A percentile compares a stretch with the other conserved stretches of the same genome.
Evolutionary conservation across 2,888 invertebrate genomes (phyloP).

Genomic region (Caenorhabditis sulstoni): DNA sequence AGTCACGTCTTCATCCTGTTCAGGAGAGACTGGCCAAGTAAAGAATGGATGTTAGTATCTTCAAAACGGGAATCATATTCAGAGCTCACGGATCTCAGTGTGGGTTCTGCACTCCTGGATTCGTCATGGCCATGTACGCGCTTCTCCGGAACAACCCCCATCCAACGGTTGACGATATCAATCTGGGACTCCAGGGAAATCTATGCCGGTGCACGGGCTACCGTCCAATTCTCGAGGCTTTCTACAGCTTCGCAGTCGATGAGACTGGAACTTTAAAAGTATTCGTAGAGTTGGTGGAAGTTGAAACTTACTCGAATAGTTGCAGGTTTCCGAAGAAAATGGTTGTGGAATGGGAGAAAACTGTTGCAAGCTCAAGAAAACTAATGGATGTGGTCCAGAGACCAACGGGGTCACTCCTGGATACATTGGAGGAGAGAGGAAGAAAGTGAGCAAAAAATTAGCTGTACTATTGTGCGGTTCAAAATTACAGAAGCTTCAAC

Average conservation of each 20-base stretch:
- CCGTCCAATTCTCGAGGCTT: slow-evolving; percentile 92
- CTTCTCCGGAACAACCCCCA: slow-evolving; percentile 87
- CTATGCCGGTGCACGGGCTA: slow-evolving; percentile 95
- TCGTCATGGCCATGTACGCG: slow-evolving; percentile 97
- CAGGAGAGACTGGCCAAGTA: slow-evolving; percentile 83
- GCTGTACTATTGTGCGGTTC: background rate
- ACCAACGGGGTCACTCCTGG: slow-evolving; percentile 26
- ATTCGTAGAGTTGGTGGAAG: slow-evolving; percentile 43
- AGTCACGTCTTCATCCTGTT: slow-evolving; percentile 87
- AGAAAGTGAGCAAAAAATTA: slow-evolving; percentile 6
- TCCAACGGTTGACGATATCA: slow-evolving; percentile 82
- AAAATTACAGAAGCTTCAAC: slow-evolving; percentile 63
- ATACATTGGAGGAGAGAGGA: slow-evolving; percentile 49
- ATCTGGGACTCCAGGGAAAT: slow-evolving; percentile 82
- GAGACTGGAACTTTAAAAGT: slow-evolving; percentile 69
- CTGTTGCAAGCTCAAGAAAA: slow-evolving; percentile 71
- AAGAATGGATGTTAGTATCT: no score
- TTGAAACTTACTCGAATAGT: background rate
- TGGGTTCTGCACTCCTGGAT: slow-evolving; percentile 95
- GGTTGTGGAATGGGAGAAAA: slow-evolving; percentile 75
- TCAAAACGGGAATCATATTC: slow-evolving; percentile 12
- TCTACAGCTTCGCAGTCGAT: slow-evolving; percentile 82
- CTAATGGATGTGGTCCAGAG: background rate
- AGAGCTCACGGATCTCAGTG: slow-evolving; percentile 93
- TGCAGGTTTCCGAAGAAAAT: slow-evolving; percentile 16